These are phyloP conservation scores for Nomia melanderi DNA, from an alignment of 1,140 invertebrate species.

Conservation along the genomic window DNA sequence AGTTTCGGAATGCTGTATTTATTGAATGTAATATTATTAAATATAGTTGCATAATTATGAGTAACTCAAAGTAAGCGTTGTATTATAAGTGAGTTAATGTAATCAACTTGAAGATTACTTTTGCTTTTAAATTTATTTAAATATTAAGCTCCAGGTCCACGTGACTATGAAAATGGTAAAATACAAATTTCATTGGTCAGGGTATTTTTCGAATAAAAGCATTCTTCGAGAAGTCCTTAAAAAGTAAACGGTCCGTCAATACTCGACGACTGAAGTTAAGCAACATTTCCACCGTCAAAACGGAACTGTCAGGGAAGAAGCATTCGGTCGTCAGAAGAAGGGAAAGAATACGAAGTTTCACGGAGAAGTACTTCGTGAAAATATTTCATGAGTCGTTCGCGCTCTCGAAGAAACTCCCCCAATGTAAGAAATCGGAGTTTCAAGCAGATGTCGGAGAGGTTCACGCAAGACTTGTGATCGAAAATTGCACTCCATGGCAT, in stretches of 20 bases:
- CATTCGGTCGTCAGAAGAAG: neutral
- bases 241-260: neutral
- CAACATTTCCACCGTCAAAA: neutral
- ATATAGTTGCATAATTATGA: too few relatives aligned
- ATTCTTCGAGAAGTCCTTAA: neutral
- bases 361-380: conserved; percentile 9
- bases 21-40: too few relatives aligned
- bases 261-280: neutral
- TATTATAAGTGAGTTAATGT: too few relatives aligned
- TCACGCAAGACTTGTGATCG: conserved; percentile 39
- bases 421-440: conserved; percentile 33
- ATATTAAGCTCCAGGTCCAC: too few relatives aligned
- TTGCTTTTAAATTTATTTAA: too few relatives aligned
- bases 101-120: too few relatives aligned
- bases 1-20: too few relatives aligned
- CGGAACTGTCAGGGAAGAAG: too few relatives aligned
- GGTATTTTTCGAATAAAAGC: too few relatives aligned
- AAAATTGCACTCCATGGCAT: conserved; percentile 27
- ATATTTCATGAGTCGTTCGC: conserved; percentile 27
- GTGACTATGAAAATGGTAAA: too few relatives aligned
- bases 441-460: conserved; percentile 35
- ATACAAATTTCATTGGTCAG: too few relatives aligned
- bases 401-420: conserved; percentile 17
- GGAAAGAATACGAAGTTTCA: neutral
- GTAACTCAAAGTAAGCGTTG: too few relatives aligned